These are phyloP conservation scores for Ovibos moschatus DNA, from an alignment of 2,113 vertebrate genomes.

Conservation along the genomic window DNA sequence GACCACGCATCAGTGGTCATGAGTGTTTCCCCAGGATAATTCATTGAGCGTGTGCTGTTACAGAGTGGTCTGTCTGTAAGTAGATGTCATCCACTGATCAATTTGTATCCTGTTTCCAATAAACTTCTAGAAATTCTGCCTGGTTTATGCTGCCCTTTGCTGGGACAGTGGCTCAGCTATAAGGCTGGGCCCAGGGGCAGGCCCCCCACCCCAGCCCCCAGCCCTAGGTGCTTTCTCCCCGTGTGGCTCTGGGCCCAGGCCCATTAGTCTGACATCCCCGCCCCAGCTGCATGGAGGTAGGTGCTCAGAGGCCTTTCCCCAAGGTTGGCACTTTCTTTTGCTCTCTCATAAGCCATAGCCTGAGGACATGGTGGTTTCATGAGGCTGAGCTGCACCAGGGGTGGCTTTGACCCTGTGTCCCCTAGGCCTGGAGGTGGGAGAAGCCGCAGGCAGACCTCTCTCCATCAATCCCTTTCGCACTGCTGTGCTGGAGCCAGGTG, in stretches of 20 bases:
- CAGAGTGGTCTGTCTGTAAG: conserved; percentile 28
- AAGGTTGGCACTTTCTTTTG: not conserved
- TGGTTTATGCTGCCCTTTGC: not conserved
- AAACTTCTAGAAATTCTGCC: conserved; percentile 53
- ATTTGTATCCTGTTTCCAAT: conserved; percentile 71
- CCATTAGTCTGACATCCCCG: not conserved
- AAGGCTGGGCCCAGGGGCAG: rapidly evolving
- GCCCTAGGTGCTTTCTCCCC: not conserved
- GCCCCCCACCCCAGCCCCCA: too few relatives aligned
- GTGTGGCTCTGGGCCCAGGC: not conserved
- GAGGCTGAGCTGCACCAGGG: not conserved
- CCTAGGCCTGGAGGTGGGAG: not conserved
- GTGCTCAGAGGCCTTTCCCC: not conserved
- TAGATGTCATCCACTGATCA: conserved; percentile 23
- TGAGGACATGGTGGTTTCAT: not conserved
- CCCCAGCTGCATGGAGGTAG: not conserved
- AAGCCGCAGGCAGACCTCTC: not conserved
- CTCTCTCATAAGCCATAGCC: not conserved
- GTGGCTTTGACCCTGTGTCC: not conserved
- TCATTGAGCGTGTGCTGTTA: not conserved
- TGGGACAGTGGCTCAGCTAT: not conserved
- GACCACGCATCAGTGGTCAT: not conserved
- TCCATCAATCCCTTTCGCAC: not conserved
- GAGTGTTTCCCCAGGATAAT: not conserved
- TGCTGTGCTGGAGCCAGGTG: not conserved